phyloP scores from a whole-genome alignment of 2,888 invertebrate genomes.

The Tipula lateralis region DNA sequence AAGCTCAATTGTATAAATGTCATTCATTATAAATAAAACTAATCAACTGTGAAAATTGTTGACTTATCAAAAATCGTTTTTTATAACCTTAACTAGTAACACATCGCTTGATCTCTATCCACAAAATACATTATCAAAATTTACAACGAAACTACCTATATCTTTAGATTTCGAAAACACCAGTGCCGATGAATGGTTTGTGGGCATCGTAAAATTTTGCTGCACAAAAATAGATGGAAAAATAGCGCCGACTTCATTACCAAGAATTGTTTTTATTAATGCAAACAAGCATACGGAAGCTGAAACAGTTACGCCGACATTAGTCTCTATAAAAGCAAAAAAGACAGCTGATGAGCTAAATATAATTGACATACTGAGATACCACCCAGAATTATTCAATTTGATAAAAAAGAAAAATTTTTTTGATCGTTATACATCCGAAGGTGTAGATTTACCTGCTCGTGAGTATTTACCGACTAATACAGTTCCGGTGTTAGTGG shows the following conservation, averaged over 20 bases:
- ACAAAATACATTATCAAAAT: too few species aligned
- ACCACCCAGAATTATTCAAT: not conserved
- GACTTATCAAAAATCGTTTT: too few species aligned
- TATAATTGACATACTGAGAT: not conserved
- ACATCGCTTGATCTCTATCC: not conserved
- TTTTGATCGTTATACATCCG: too few species aligned
- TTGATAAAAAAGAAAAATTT: not conserved
- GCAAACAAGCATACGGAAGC: not conserved
- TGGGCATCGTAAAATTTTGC: not conserved
- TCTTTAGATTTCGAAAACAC: not conserved
- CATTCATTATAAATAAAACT: not conserved
- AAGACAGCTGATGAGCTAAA: not conserved
- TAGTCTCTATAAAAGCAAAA: not conserved
- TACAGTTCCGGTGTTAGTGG: too few species aligned
- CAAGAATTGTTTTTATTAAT: not conserved
- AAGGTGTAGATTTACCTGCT: too few species aligned
- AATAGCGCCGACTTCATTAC: not conserved
- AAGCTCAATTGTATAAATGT: not conserved
- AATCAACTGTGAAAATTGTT: not conserved
- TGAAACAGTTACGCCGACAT: not conserved
- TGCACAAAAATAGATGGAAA: not conserved
- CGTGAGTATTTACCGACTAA: too few species aligned
- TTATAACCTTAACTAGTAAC: not conserved
- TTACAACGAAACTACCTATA: too few species aligned
- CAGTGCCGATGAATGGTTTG: not conserved